A percentile compares a stretch with the other conserved stretches of the same genome.
phyloP scores from a whole-genome alignment of 53 echinoderm and acorn worm species.

The Echinarachnius parma region DNA sequence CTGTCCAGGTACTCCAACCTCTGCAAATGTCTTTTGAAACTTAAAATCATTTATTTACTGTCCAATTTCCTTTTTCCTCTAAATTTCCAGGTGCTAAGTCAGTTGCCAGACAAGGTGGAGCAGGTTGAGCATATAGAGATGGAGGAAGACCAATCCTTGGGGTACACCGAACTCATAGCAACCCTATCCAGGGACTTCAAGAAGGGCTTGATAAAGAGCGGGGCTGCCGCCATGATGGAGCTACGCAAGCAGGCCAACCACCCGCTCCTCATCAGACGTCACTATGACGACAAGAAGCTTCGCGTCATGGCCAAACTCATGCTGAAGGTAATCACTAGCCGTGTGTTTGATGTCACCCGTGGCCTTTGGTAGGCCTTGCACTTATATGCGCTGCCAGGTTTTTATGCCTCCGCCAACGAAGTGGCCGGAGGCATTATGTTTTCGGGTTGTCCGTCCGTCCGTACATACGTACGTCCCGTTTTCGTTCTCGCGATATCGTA shows the following conservation, averaged over 20 bases:
- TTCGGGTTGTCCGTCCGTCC: no score
- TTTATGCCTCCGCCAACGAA: no score
- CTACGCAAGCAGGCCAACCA: slow-evolving; percentile 94
- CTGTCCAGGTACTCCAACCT: no score
- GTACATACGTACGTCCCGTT: no score
- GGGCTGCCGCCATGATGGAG: slow-evolving; percentile 73
- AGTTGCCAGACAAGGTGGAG: slow-evolving; percentile 76
- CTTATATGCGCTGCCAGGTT: no score
- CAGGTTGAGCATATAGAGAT: slow-evolving; percentile 60
- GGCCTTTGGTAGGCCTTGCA: no score
- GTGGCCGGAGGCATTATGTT: no score
- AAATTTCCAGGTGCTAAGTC: slow-evolving; percentile 70
- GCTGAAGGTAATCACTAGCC: slow-evolving; percentile 96
- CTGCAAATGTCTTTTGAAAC: no score
- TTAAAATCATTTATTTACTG: no score
- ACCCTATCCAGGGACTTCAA: slow-evolving; percentile 49
- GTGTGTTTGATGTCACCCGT: no score
- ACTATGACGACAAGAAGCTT: slow-evolving; percentile 73
- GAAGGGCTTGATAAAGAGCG: background rate
- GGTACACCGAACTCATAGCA: slow-evolving; percentile 55
- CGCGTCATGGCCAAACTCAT: slow-evolving; percentile 88
- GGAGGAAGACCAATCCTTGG: slow-evolving; percentile 51
- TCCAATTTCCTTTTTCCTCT: no score
- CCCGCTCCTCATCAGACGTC: slow-evolving; percentile 66
- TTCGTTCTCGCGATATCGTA: no score